Evolutionary conservation across 2,888 invertebrate genomes (phyloP).

Genomic region (Lordiphosa fenestrarum): DNA sequence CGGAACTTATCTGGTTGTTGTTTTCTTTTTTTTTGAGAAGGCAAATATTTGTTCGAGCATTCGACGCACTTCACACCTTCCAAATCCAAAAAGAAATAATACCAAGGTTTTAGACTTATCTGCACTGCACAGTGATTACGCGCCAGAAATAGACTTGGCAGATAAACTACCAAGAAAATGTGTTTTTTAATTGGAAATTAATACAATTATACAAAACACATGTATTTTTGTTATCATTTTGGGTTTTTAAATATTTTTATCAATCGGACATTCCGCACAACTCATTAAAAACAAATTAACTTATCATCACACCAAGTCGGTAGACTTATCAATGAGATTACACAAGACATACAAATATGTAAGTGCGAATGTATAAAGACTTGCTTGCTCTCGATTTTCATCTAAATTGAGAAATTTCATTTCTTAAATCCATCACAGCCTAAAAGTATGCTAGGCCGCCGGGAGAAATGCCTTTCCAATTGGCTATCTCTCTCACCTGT

Average conservation of each 20-base stretch:
- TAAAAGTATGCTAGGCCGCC: slow-evolving; percentile 51
- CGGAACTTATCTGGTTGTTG: neutral
- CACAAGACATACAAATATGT: slow-evolving; percentile 1
- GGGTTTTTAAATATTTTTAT: slow-evolving; percentile 10
- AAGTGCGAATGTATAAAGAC: neutral
- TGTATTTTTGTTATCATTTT: too few species aligned
- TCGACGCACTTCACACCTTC: slow-evolving; percentile 33
- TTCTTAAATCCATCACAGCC: slow-evolving; percentile 24
- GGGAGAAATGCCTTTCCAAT: neutral
- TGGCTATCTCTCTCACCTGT: slow-evolving; percentile 14
- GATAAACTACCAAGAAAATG: slow-evolving; percentile 22
- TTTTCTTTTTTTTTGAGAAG: slow-evolving; percentile 6
- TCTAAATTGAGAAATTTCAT: slow-evolving; percentile 2
- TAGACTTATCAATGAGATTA: slow-evolving; percentile 1
- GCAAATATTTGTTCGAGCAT: slow-evolving; percentile 15
- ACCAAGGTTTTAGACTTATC: slow-evolving; percentile 23
- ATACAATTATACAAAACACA: too few species aligned
- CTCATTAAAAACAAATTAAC: slow-evolving; percentile 50
- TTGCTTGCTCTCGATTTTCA: neutral
- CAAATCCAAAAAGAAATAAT: slow-evolving; percentile 12
- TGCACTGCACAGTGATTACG: slow-evolving; percentile 29
- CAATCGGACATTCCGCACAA: slow-evolving; percentile 6
- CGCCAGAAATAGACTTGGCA: slow-evolving; percentile 19
- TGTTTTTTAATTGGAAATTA: neutral
- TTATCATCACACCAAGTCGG: slow-evolving; percentile 4